Conservation (phyloP, 2,113 vertebrate genomes). For the Australoheros scitulus region DNA sequence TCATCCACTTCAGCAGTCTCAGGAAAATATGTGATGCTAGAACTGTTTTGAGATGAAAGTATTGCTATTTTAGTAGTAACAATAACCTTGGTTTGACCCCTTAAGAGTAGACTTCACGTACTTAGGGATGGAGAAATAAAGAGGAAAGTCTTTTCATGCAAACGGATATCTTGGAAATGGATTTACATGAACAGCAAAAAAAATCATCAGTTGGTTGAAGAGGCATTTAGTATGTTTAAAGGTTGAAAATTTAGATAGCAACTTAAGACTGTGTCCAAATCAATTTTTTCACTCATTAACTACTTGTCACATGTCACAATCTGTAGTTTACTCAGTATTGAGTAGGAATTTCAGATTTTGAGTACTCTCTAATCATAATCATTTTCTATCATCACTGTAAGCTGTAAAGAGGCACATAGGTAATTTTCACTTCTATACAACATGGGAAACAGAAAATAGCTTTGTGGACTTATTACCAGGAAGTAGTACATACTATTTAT, state of each 20-base stretch:
- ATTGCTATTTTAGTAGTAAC: neutral
- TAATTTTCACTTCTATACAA: too few relatives aligned
- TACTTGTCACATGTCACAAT: neutral
- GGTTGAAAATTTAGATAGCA: neutral
- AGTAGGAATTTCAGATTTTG: neutral
- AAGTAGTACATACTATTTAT: too few relatives aligned
- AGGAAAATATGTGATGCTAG: neutral
- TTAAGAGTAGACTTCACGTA: neutral
- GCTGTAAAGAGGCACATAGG: neutral
- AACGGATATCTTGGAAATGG: neutral
- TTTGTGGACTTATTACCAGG: too few relatives aligned
- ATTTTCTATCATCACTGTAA: neutral
- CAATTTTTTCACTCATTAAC: too few relatives aligned
- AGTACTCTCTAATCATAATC: neutral
- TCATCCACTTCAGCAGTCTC: conserved; percentile 23
- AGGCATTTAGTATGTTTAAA: neutral
- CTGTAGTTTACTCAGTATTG: neutral
- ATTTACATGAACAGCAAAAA: neutral
- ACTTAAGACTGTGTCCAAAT: neutral
- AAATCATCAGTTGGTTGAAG: neutral
- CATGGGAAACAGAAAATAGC: too few relatives aligned
- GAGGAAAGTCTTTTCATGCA: neutral
- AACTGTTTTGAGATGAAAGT: neutral
- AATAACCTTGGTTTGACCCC: neutral
- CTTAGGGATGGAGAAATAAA: neutral